Base-by-base conservation (phyloP, 1,140 invertebrate species). In the Lanistes nyassanus region DNA sequence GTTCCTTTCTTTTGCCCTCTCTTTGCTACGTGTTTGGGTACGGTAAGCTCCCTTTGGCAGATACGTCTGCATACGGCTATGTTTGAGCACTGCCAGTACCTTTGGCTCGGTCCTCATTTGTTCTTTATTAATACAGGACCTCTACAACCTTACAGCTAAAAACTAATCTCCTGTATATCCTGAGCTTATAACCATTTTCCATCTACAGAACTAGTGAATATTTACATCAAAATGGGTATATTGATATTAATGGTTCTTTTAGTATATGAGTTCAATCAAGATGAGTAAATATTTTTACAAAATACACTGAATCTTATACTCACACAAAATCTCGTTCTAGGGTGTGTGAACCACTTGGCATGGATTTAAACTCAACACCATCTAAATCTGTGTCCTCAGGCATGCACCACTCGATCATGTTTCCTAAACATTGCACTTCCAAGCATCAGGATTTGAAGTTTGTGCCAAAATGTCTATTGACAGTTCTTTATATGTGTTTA, bases 291-390 rank as follows among this genome's bases (percentile, higher is more conserved):
- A n/a, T n/a, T n/a, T n/a, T n/a, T n/a, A n/a, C n/a, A n/a, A n/a
- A n/a, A n/a, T n/a, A n/a, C n/a, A n/a, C n/a, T n/a, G n/a, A n/a
- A n/a, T n/a, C n/a, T n/a, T n/a, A n/a, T 67, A 85, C 89, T 88
- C 82, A 90, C 90, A 90, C 89, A 87, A 90, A 90, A 80, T 90
- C 90, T 76, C 82, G 88, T 29, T 82, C 77, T 34, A 88, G 83
- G 55, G 86, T 87, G 75, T 90, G 90, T 29, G 89, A 89, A 9
- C 90, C 90, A 86, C 90, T 90, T 47, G 88, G 84, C 88, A 90
- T 90, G 19, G 90, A 89, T 78, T 90, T 89, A 77, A 90, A 90
- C 81, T 90, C 90, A 29, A 90, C 86, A 13, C 90, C 90, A 83
- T 90, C 87, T 16, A 90, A 80, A 74, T 90, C 89, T 74, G 84